A percentile compares a stretch with the other conserved stretches of the same genome.
phyloP scores from a whole-genome alignment of 2,888 invertebrate species.

The Dicranocentrus wangi region DNA sequence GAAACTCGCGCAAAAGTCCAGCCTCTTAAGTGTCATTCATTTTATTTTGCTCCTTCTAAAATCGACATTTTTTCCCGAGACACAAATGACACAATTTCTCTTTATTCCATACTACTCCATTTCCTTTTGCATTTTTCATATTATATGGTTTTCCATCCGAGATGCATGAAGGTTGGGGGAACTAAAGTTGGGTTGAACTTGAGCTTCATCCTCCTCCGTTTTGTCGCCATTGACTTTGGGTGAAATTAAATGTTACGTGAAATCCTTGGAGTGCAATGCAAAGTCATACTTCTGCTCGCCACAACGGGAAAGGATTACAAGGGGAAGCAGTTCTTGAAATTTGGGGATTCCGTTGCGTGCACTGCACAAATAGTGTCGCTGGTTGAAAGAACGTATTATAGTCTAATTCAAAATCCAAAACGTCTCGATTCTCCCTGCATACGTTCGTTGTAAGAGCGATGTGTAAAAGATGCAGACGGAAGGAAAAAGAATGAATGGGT shows the following conservation, averaged over 20 bases:
- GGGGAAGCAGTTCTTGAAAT: not conserved
- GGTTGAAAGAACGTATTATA: too few species aligned
- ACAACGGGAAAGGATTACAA: not conserved
- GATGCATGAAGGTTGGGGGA: conserved; percentile 1
- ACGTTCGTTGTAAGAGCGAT: too few species aligned
- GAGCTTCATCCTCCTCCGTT: not conserved
- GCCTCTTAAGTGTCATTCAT: too few species aligned
- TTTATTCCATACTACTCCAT: conserved; percentile 11
- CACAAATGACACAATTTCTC: too few species aligned
- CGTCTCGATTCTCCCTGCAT: too few species aligned
- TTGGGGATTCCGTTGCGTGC: not conserved
- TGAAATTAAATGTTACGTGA: conserved; percentile 7
- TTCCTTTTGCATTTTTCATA: not conserved
- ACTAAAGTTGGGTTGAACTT: too few species aligned
- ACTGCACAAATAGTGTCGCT: not conserved
- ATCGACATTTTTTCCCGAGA: too few species aligned
- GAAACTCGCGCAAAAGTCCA: too few species aligned
- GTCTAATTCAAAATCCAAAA: too few species aligned
- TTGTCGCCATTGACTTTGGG: conserved; percentile 13
- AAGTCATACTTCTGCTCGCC: not conserved
- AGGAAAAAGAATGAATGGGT: conserved; percentile 51
- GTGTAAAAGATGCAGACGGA: conserved; percentile 29
- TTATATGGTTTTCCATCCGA: not conserved
- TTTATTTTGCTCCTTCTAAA: too few species aligned
- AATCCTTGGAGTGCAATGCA: not conserved